Conservation (phyloP, 53 echinoderm and acorn worm species). For the Echinarachnius parma region DNA sequence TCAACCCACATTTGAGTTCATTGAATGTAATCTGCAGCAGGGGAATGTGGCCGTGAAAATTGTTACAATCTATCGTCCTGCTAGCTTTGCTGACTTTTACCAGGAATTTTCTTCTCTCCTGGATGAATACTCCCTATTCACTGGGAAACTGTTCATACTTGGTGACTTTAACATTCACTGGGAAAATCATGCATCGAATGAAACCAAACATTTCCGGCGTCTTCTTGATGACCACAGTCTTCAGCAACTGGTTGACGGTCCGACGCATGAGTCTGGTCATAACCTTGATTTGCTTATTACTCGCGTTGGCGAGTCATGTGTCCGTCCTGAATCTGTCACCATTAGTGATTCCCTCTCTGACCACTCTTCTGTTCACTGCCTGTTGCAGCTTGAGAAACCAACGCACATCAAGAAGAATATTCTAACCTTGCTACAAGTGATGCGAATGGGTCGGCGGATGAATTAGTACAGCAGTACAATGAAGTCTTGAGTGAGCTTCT, state of each 20-base stretch:
- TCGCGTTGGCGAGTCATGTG: slow-evolving; percentile 9
- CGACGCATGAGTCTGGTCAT: slow-evolving; percentile 24
- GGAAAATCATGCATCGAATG: background rate
- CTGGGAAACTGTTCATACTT: slow-evolving; percentile 13
- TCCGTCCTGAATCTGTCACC: background rate
- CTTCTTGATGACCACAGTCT: slow-evolving; percentile 11
- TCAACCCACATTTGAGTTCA: slow-evolving; percentile 17
- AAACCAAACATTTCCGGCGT: background rate
- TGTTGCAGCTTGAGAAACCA: background rate
- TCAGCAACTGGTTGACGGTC: slow-evolving; percentile 2
- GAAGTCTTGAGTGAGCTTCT: no score
- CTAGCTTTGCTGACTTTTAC: slow-evolving; percentile 1
- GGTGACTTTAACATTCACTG: slow-evolving; percentile 28
- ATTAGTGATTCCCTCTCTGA: slow-evolving; percentile 10
- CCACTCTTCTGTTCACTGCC: slow-evolving; percentile 3
- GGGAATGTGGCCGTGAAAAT: background rate
- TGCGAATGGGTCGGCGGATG: background rate
- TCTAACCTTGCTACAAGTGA: background rate
- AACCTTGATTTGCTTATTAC: slow-evolving; percentile 7
- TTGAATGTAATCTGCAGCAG: slow-evolving; percentile 3
- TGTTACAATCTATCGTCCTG: slow-evolving; percentile 16
- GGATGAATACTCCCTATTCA: slow-evolving; percentile 6
- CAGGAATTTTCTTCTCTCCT: slow-evolving; percentile 18
- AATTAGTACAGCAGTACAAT: no score
- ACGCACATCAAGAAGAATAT: background rate